A percentile compares a stretch with the other conserved stretches of the same genome.
Evolutionary conservation across 2,797 vertebrate species (phyloP).

Genomic region (Anas georgica): DNA sequence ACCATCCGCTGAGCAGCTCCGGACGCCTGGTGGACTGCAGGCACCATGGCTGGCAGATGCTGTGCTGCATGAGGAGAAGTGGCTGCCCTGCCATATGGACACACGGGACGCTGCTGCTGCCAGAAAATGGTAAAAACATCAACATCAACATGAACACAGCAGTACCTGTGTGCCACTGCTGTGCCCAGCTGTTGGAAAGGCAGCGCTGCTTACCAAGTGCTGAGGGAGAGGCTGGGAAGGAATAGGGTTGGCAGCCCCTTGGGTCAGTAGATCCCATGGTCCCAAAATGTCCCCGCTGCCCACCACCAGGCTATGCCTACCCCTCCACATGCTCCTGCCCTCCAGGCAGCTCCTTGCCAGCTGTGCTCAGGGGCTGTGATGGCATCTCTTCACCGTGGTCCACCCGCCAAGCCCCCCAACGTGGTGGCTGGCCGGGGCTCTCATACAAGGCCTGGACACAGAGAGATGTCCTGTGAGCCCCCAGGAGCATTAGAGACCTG

Average conservation of each 20-base stretch:
- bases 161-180: background rate
- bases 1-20: background rate
- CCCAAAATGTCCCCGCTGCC: background rate
- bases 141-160: fast-evolving
- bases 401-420: background rate
- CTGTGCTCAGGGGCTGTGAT: fast-evolving
- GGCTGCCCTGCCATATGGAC: background rate
- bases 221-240: background rate
- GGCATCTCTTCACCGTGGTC: background rate
- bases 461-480: fast-evolving
- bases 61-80: background rate
- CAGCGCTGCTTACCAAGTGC: background rate
- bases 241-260: background rate
- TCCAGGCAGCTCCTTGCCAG: background rate
- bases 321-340: background rate
- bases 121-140: background rate
- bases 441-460: background rate
- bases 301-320: fast-evolving
- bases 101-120: background rate
- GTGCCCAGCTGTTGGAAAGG: background rate
- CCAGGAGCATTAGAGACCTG: background rate
- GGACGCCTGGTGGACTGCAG: background rate
- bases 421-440: background rate
- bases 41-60: background rate
- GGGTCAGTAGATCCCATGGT: background rate